phyloP scores from a whole-genome alignment of 2,888 invertebrate genomes.

The Sturmia bella region DNA sequence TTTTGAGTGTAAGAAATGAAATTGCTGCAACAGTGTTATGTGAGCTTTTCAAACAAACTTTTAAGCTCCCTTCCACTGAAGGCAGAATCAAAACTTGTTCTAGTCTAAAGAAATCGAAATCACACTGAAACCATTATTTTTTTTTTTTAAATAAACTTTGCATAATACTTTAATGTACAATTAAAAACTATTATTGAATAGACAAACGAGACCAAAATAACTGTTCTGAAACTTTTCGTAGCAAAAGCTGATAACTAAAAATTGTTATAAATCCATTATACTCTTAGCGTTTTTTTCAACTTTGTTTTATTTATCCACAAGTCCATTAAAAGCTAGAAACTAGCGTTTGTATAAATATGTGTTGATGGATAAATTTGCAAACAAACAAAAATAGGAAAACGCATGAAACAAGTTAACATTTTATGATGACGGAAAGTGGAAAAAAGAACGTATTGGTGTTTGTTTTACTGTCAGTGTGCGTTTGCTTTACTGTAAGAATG shows the following conservation, averaged over 20 bases:
- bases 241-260: constrained; percentile 11
- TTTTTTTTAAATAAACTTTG: neutral
- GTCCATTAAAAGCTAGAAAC: constrained; percentile 13
- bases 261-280: constrained; percentile 49
- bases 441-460: constrained; percentile 23
- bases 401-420: constrained; percentile 34
- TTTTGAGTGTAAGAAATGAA: no score
- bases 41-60: no score
- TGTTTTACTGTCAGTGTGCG: constrained; percentile 7
- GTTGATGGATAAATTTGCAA: constrained; percentile 23
- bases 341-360: constrained; percentile 26
- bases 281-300: constrained; percentile 48
- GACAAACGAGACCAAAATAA: constrained; percentile 2
- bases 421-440: constrained; percentile 37
- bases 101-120: no score
- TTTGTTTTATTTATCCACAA: neutral
- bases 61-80: no score
- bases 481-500: constrained; percentile 7
- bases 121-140: neutral
- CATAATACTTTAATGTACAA: neutral
- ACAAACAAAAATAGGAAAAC: constrained; percentile 13
- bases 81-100: no score
- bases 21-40: no score
- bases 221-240: neutral
- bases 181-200: constrained; percentile 7